A percentile compares a stretch with the other conserved stretches of the same genome.
Conservation (phyloP, 2,888 invertebrate species). For the Pollenia labialis region DNA sequence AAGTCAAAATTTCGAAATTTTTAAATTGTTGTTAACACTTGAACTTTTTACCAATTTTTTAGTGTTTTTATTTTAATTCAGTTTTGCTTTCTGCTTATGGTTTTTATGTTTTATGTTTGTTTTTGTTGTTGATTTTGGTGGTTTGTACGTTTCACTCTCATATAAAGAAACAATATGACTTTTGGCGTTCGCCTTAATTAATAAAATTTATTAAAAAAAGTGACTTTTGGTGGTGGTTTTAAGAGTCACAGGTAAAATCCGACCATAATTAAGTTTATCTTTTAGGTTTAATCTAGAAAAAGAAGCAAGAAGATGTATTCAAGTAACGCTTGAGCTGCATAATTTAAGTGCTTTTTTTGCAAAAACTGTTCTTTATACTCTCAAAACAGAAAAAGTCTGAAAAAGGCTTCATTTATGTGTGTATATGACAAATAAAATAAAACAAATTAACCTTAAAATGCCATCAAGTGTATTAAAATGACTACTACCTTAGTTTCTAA, state of each 20-base stretch:
- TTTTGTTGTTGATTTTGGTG: background rate
- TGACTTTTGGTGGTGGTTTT: background rate
- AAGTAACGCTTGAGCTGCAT: conserved; percentile 51
- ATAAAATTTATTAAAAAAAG: conserved; percentile 21
- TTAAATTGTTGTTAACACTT: no score
- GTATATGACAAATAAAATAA: conserved; percentile 41
- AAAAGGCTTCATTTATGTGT: background rate
- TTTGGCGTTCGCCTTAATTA: conserved; percentile 51
- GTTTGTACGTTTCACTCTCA: conserved; percentile 22
- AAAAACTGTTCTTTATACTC: conserved; percentile 7
- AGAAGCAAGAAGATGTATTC: background rate
- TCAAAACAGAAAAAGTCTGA: background rate
- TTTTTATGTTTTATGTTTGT: background rate
- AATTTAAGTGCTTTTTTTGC: conserved; percentile 8
- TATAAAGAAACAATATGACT: conserved; percentile 17
- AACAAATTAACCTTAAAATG: conserved; percentile 72
- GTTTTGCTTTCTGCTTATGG: no score
- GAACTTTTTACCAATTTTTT: no score
- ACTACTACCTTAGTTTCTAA: background rate
- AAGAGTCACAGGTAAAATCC: background rate
- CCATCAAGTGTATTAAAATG: conserved; percentile 67
- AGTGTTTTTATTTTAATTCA: no score
- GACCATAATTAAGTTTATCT: conserved; percentile 9
- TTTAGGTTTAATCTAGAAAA: conserved; percentile 14
- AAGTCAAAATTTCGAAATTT: no score